Evolutionary conservation across 2,888 invertebrate species (phyloP), one percentile per base, ranked within the genome.

Genomic region (Himalopsyche japonica): DNA sequence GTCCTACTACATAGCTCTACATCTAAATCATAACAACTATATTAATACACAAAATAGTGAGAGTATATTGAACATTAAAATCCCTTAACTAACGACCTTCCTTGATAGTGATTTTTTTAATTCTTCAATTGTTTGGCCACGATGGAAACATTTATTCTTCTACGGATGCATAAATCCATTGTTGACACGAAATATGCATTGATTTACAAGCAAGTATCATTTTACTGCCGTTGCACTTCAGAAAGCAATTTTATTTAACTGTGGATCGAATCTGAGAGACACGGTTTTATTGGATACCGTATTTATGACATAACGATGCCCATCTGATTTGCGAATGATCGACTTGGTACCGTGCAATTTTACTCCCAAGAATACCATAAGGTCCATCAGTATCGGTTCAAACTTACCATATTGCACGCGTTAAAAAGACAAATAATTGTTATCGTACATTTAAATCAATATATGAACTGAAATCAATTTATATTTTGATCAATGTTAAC

Each of bases 111-210:
- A 8, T 37, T 43, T 43, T 3, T 43, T 43, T 7, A 2, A 43
- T 57, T n/a, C 10, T 20, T 24, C 7, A 57, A 57, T 57, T 57
- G 57, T 57, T 24, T 57, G 57, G 20, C 7, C 20, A 10, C 20
- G 24, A 57, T 10, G 2, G 7, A 57, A 57, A 57, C 8, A 1
- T 24, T 57, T 24, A 57, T 57, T 24, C 0, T 20, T 57, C 5
- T 57, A 57, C 57, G 57, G 57, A 57, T 57, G 57, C 57, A 20
- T 57, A 57, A 78, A 70, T 12, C 18, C 47, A 79, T 37, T 47
- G 81, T 81, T 81, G 81, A 81, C 81, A 81, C 81, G 64, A 81
- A 81, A 81, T 49, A 70, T 43, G 27, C 70, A 15, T 20, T 81
- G 81, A 81, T 81, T 81, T 81, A 81, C 43, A 70, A 12, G 70